Base-by-base conservation (phyloP, 2,113 vertebrate species). In the Phrynocephalus versicolor region DNA sequence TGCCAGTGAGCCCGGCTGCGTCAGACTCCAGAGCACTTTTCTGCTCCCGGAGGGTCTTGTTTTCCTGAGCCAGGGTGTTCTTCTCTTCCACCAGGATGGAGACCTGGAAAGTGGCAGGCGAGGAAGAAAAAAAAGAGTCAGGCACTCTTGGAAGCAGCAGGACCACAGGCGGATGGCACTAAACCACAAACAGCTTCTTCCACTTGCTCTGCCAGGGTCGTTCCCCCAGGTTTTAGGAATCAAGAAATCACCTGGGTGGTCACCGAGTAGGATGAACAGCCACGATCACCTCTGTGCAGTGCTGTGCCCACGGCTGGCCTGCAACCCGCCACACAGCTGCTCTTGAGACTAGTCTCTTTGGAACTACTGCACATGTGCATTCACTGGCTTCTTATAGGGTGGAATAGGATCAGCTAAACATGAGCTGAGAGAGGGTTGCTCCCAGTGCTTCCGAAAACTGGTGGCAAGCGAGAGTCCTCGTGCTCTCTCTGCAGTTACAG, bases 11-110 rank as follows among this genome's bases (percentile, higher is more conserved):
- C 74, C 95, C 94, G 0, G 95, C n/a, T 1, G 94, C 39, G 0
- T 97, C 97, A 13, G 95, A 94, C 23, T 94, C 88, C 0, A 85
- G 86, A 85, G 60, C 87, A 57, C 88, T 95, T 79, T 96, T 93
- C 85, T 87, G 95, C 75, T 98, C 97, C 81, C 94, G 95, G 62
- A 98, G 93, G 1, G 85, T 88, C 21, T 91, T 90, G 0, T 96
- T 95, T 94, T 98, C 98, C 0, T 93, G 90, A 35, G 92, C 94
- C 79, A 98, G 90, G 35, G 90, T 93, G 10, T 93, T 96, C 91
- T 96, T 98, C 90, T 98, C 98, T 89, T 98, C 98, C 51, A 95
- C 87, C 86, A 96, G 91, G 79, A 94, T 84, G 1, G 97, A 95
- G 88, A 98, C 77, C 98, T 96, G 85, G 1, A 15, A 65, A 74